Evolutionary conservation across 1,140 invertebrate genomes (phyloP).

Genomic region (Trichogramma pretiosum): DNA sequence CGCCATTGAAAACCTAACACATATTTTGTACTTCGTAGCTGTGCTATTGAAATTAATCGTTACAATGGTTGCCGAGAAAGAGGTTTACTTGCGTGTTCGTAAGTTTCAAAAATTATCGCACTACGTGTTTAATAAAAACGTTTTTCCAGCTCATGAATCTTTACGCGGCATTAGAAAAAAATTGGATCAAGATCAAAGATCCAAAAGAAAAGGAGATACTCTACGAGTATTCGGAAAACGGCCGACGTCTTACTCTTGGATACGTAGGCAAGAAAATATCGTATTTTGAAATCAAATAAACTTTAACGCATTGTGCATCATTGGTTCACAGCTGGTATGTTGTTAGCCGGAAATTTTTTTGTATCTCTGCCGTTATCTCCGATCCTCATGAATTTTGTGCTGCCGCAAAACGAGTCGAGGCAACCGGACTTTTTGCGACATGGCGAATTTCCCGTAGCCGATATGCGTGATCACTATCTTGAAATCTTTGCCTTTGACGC

Average conservation of each 20-base stretch:
- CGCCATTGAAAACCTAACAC: too few relatives aligned
- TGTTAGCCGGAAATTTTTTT: too few relatives aligned
- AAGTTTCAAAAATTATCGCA: not conserved
- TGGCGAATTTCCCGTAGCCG: not conserved
- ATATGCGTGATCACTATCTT: not conserved
- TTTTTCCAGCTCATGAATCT: not conserved
- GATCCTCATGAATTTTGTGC: not conserved
- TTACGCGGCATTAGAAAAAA: too few relatives aligned
- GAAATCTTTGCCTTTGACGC: not conserved
- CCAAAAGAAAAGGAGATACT: not conserved
- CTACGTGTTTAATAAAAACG: too few relatives aligned
- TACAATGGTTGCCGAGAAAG: not conserved
- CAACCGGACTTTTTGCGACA: not conserved
- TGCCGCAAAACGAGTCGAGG: not conserved
- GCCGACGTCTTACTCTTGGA: too few relatives aligned
- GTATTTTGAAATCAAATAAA: too few relatives aligned
- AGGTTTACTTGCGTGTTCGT: not conserved
- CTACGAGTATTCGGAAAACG: not conserved
- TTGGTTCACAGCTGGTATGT: too few relatives aligned
- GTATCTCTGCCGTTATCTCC: not conserved
- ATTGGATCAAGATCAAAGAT: not conserved
- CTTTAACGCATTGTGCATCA: too few relatives aligned
- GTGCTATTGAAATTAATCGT: slow-evolving; percentile 1
- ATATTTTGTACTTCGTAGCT: too few relatives aligned
- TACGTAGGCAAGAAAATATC: too few relatives aligned